Evolutionary conservation across 2,113 vertebrate species (phyloP).

Genomic region (Oophaga pumilio): DNA sequence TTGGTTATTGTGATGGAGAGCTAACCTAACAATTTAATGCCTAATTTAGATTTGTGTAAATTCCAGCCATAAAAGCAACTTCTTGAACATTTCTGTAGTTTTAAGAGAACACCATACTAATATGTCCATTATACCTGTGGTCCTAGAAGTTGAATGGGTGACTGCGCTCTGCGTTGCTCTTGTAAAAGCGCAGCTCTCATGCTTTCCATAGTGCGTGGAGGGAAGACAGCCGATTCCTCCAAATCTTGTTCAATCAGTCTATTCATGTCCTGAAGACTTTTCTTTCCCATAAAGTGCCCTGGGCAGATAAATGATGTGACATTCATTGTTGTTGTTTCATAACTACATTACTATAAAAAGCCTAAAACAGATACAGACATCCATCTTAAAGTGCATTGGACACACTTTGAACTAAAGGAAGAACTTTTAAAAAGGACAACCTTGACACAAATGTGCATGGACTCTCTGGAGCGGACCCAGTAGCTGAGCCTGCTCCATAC

Average conservation of each 20-base stretch:
- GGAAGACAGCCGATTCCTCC: slow-evolving; percentile 48
- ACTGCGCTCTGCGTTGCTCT: slow-evolving; percentile 69
- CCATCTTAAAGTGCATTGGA: too few species aligned
- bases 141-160: slow-evolving; percentile 9
- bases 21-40: too few species aligned
- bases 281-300: slow-evolving; percentile 98
- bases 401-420: too few species aligned
- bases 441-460: too few species aligned
- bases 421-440: too few species aligned
- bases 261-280: slow-evolving; percentile 73
- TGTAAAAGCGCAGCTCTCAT: slow-evolving; percentile 70
- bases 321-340: not conserved
- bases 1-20: too few species aligned
- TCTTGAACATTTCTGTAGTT: not conserved
- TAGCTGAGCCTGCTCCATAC: too few species aligned
- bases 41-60: not conserved
- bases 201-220: slow-evolving; percentile 66
- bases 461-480: too few species aligned
- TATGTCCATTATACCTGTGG: slow-evolving; percentile 23
- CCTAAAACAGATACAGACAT: not conserved
- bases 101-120: not conserved
- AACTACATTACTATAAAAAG: not conserved
- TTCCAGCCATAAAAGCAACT: not conserved
- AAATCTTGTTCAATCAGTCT: slow-evolving; percentile 27
- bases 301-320: not conserved